A percentile compares a stretch with the other conserved stretches of the same genome.
Evolutionary conservation across 1,140 invertebrate species (phyloP).

Genomic region (Polypedilum vanderplanki): DNA sequence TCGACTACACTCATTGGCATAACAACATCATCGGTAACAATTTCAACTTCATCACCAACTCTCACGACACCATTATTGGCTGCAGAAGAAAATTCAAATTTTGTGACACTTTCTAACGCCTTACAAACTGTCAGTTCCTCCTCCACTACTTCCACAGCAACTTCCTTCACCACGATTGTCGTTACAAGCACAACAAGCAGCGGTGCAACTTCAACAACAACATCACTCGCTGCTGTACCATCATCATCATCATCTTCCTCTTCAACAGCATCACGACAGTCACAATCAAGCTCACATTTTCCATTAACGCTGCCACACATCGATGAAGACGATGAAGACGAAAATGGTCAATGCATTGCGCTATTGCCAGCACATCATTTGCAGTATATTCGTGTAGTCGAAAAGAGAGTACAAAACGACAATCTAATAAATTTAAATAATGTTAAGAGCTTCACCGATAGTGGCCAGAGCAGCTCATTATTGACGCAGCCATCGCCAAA

Average conservation of each 20-base stretch:
- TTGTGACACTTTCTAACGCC: background rate
- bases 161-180: background rate
- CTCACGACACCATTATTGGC: conserved; percentile 10
- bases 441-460: conserved; percentile 33
- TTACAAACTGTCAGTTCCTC: background rate
- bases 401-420: conserved; percentile 41
- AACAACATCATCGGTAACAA: background rate
- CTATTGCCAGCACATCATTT: conserved; percentile 45
- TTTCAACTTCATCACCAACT: conserved; percentile 8
- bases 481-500: conserved; percentile 44
- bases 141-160: background rate
- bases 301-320: conserved; percentile 51
- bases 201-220: conserved; percentile 39
- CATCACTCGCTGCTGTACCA: conserved; percentile 39
- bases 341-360: conserved; percentile 44
- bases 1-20: conserved; percentile 36
- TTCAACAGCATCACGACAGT: conserved; percentile 27
- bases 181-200: background rate
- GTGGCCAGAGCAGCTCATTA: conserved; percentile 43
- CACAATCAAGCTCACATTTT: conserved; percentile 35
- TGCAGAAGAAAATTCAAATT: background rate
- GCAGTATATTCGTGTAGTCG: conserved; percentile 45
- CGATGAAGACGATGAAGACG: conserved; percentile 53
- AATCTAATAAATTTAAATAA: conserved; percentile 31
- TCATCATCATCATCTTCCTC: background rate